phyloP scores from a whole-genome alignment of 2,888 invertebrate species.

The Asteroscopus sphinx region DNA sequence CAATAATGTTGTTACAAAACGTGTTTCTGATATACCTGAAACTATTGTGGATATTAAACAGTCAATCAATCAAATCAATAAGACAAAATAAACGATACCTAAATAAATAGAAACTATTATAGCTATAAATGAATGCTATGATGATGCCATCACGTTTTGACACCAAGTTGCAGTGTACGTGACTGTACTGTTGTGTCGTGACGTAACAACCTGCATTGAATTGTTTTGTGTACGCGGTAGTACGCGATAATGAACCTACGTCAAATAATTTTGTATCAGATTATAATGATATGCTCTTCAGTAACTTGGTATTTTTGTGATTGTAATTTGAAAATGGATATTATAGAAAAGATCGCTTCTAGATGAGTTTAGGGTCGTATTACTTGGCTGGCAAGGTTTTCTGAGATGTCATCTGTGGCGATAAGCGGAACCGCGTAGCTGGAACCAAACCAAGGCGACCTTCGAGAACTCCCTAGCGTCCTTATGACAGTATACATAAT shows the following conservation, averaged over 20 bases:
- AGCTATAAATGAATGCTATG: neutral
- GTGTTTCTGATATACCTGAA: neutral
- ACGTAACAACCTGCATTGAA: conserved; percentile 28
- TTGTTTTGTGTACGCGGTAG: conserved; percentile 24
- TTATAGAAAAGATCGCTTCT: no score
- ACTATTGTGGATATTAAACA: no score
- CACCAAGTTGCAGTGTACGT: conserved; percentile 30
- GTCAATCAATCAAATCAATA: conserved; percentile 30
- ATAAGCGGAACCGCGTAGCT: no score
- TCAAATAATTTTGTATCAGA: conserved; percentile 7
- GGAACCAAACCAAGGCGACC: no score
- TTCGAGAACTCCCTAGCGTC: no score
- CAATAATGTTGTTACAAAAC: neutral
- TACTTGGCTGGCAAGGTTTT: no score
- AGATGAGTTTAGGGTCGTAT: no score
- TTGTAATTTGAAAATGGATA: no score
- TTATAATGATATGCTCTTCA: no score
- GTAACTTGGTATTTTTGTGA: no score
- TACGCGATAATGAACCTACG: conserved; percentile 10
- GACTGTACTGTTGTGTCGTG: conserved; percentile 31
- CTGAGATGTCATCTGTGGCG: no score
- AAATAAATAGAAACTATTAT: conserved; percentile 25
- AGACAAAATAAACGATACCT: conserved; percentile 17
- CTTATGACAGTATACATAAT: no score
- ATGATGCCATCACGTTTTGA: conserved; percentile 40